A percentile compares a stretch with the other conserved stretches of the same genome.
phyloP scores from a whole-genome alignment of 2,797 vertebrate species.

The Acipenser oxyrinchus region DNA sequence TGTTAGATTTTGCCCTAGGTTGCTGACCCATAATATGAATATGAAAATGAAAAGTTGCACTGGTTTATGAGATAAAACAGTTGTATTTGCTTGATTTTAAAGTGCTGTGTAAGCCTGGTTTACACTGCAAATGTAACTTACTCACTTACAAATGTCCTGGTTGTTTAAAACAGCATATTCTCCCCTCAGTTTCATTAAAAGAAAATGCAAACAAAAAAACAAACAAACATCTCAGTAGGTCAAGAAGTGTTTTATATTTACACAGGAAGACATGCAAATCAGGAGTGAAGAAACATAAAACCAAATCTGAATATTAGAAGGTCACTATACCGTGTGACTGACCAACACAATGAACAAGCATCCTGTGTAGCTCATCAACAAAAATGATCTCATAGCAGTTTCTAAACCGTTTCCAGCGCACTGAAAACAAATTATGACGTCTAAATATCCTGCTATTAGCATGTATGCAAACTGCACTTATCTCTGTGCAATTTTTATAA shows the following conservation, averaged over 20 bases:
- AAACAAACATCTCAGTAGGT: background rate
- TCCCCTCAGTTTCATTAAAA: background rate
- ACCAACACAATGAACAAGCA: background rate
- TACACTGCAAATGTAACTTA: too few relatives aligned
- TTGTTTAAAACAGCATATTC: background rate
- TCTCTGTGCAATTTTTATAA: background rate
- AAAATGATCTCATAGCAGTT: background rate
- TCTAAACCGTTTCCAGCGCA: background rate
- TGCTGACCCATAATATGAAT: constrained; percentile 32
- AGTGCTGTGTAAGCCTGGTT: too few relatives aligned
- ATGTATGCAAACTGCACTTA: constrained; percentile 9
- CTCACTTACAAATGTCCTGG: too few relatives aligned
- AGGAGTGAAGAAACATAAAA: background rate
- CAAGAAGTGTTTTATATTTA: background rate
- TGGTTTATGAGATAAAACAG: too few relatives aligned
- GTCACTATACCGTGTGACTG: background rate
- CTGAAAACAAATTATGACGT: background rate
- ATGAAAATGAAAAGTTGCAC: background rate
- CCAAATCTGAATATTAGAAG: background rate
- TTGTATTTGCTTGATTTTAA: too few relatives aligned
- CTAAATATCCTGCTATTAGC: background rate
- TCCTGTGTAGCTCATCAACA: background rate
- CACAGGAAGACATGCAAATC: background rate
- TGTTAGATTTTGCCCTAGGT: constrained; percentile 13
- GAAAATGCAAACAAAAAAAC: background rate